Conservation (phyloP, 2,113 vertebrate species). For the Petrocephalus zakoni region DNA sequence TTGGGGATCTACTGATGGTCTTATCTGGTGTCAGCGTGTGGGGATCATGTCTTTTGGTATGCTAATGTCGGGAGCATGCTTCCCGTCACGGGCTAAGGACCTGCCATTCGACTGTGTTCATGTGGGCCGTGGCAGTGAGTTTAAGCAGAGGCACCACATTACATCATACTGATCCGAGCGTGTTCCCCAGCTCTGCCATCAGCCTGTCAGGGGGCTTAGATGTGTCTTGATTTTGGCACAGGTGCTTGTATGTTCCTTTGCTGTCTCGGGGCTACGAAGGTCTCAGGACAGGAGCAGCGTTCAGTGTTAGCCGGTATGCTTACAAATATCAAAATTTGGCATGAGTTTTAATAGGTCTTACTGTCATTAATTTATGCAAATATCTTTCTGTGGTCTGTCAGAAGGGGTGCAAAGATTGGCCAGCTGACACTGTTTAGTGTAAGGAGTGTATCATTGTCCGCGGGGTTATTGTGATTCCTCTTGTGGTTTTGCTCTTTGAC, state of each 20-base stretch:
- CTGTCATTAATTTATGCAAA: background rate
- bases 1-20: constrained; percentile 40
- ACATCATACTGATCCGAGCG: background rate
- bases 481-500: constrained; percentile 24
- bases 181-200: background rate
- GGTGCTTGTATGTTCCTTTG: background rate
- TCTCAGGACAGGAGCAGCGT: background rate
- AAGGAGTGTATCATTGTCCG: constrained; percentile 12
- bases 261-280: background rate
- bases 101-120: background rate
- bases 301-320: background rate
- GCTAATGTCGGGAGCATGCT: background rate
- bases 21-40: constrained; percentile 19
- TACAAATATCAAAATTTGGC: background rate
- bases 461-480: constrained; percentile 22
- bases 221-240: background rate
- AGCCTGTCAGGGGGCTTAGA: background rate
- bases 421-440: constrained; percentile 8
- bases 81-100: background rate
- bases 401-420: background rate
- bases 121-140: background rate
- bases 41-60: constrained; percentile 10
- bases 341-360: background rate
- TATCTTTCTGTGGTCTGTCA: constrained; percentile 8
- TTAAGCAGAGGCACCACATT: background rate